Base-by-base conservation (phyloP, 2,113 vertebrate genomes). In the Uropsilus gracilis region DNA sequence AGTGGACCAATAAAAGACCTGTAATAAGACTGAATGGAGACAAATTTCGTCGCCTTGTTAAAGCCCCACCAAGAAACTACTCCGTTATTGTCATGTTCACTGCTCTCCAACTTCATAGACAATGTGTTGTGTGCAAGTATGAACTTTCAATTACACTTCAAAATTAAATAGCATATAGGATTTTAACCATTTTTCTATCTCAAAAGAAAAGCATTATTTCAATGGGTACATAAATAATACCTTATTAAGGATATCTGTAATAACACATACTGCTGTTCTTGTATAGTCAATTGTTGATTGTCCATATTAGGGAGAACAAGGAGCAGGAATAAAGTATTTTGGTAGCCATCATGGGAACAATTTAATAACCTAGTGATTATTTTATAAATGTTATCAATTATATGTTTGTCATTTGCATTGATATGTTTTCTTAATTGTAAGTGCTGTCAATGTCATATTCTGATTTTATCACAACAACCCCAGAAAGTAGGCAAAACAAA, bases 61-160 rank as follows among this genome's bases (percentile, higher is more conserved):
- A 99, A 97, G 99, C 99, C 13, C 99, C 99, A 13, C 99, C 99
- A 30, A 98, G 99, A 59, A 99, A 99, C 97, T 99, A 99, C 98
- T 99, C 99, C 0, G 98, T 99, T 96, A 96, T 99, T 87, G 99
- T 99, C 97, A 99, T 99, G 99, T 99, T 99, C 96, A 99, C 99
- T 9, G 99, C 99, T 0, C 99, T 99, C 66, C 99, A 99, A 97
- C 98, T 99, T 48, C 99, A 99, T 96, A 99, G 99, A 85, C 99
- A 99, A 71, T 99, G 99, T 97, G 98, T 98, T 0, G 99, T 99
- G 63, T 99, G 99, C 99, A 99, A 98, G 99, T 99, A 98, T 97
- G 98, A 76, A 53, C 93, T 97, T 96, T 96, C 28, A n/a, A 22
- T 69, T 97, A 59, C 32, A 34, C 86, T 96, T 95, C 97, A 81